Evolutionary conservation across 2,113 vertebrate genomes (phyloP).

Genomic region (Cyanoramphus novaezelandiae): DNA sequence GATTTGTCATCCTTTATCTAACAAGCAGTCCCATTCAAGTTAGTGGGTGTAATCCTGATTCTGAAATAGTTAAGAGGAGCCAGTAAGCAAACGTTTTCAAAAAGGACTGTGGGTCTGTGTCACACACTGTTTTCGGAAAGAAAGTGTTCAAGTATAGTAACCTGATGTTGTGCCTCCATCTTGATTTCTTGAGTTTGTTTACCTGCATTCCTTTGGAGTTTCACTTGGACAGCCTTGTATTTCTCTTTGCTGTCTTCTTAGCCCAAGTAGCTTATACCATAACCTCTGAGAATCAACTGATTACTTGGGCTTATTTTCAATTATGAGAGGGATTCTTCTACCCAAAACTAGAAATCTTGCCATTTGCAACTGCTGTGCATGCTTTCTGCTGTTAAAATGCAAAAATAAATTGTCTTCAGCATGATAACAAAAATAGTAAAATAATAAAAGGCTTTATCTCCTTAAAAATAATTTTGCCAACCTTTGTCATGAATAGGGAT

Average conservation of each 20-base stretch:
- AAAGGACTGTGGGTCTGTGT: not conserved
- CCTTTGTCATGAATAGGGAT: not conserved
- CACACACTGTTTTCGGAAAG: not conserved
- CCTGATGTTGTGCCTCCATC: not conserved
- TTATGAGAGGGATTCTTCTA: not conserved
- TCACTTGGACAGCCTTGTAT: not conserved
- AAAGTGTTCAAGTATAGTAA: not conserved
- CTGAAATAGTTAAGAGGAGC: not conserved
- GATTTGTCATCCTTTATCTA: slow-evolving; percentile 5
- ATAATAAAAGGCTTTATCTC: not conserved
- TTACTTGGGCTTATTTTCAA: not conserved
- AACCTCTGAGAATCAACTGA: not conserved
- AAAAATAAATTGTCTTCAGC: not conserved
- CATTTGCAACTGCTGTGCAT: not conserved
- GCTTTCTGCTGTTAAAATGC: not conserved
- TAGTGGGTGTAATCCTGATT: not conserved
- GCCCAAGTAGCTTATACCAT: not conserved
- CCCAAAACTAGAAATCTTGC: not conserved
- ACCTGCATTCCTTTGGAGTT: not conserved
- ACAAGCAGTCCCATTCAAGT: not conserved
- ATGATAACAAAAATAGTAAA: not conserved
- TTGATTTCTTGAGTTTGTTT: slow-evolving; percentile 1
- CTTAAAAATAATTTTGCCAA: not conserved
- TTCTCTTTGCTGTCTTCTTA: not conserved
- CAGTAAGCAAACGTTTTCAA: not conserved